These are phyloP conservation scores for Lysandra bellargus DNA, from an alignment of 2,888 invertebrate species.

Conservation along the genomic window DNA sequence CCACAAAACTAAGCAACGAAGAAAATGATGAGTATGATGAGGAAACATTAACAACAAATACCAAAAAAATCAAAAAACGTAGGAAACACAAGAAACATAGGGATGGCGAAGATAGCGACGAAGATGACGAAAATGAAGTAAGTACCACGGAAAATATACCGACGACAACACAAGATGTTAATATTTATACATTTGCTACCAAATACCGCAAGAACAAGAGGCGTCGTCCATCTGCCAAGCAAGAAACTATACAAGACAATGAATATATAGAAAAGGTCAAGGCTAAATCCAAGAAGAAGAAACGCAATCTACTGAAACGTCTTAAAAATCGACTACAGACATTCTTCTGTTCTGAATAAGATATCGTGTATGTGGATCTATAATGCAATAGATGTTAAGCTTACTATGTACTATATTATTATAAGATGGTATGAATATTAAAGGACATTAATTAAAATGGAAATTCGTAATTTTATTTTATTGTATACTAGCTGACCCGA, in stretches of 20 bases:
- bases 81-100: slow-evolving; percentile 1
- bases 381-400: neutral
- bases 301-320: neutral
- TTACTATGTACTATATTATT: neutral
- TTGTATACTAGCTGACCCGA: neutral
- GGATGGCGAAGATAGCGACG: neutral
- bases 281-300: neutral
- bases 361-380: neutral
- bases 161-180: neutral
- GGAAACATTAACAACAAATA: neutral
- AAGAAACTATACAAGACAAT: neutral
- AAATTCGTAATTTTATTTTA: neutral
- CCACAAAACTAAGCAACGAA: neutral
- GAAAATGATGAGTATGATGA: neutral
- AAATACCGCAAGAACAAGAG: neutral
- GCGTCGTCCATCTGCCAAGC: slow-evolving; percentile 1
- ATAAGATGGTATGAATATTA: neutral
- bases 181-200: slow-evolving; percentile 17
- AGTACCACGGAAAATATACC: neutral
- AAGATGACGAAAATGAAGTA: neutral
- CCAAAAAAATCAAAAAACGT: neutral
- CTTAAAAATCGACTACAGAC: neutral
- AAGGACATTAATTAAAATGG: neutral
- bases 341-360: slow-evolving; percentile 15
- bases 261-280: neutral